Percentiles rank a stretch among this genome's conserved stretches.
These are phyloP conservation scores for Cherax quadricarinatus DNA, from an alignment of 1,140 invertebrate genomes.

Conservation along the genomic window DNA sequence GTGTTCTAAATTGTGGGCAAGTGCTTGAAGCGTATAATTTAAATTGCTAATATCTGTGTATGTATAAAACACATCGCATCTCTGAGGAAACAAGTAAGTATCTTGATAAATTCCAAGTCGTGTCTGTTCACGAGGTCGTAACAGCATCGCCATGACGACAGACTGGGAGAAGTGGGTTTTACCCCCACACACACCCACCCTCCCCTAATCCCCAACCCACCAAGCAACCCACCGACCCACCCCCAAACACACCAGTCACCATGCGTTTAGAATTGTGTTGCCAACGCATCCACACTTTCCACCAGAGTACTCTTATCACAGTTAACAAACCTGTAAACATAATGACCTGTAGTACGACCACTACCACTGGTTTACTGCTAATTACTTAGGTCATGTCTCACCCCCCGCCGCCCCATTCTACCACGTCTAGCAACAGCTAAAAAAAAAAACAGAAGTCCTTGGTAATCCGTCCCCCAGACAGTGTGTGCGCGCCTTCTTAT, in stretches of 20 bases:
- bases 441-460: not conserved
- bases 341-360: not conserved
- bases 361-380: too few species aligned
- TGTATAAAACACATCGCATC: not conserved
- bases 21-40: not conserved
- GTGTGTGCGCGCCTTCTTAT: conserved; percentile 1
- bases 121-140: not conserved
- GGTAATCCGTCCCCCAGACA: not conserved
- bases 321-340: not conserved
- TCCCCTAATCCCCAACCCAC: not conserved
- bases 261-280: conserved; percentile 21
- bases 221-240: not conserved
- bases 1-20: not conserved
- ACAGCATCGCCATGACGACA: conserved; percentile 53
- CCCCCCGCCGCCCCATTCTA: not conserved
- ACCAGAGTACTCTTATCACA: not conserved
- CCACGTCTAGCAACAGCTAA: not conserved
- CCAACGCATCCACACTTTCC: not conserved
- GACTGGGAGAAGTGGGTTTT: conserved; percentile 64
- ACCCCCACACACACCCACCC: not conserved
- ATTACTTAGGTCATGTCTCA: not conserved
- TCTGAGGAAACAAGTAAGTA: not conserved
- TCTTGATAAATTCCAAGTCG: not conserved
- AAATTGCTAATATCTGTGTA: not conserved
- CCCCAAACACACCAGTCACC: conserved; percentile 34